phyloP scores from a whole-genome alignment of 1,140 invertebrate species.

The Thalassaphorura encarpata region DNA sequence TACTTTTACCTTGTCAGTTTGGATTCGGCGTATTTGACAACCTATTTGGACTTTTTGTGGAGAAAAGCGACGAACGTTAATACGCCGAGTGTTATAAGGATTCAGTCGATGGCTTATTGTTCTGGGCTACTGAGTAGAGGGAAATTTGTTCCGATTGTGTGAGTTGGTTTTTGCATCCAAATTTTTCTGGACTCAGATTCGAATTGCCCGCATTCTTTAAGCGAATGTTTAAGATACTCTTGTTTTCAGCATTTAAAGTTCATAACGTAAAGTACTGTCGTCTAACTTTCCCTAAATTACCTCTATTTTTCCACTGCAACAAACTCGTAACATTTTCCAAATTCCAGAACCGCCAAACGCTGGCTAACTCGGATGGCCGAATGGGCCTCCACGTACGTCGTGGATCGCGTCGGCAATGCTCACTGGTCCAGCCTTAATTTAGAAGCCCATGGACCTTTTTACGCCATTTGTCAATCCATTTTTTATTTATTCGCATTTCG shows the following conservation, averaged over 20 bases:
- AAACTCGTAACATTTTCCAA: slow-evolving; percentile 11
- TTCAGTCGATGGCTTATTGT: slow-evolving; percentile 60
- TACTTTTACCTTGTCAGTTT: slow-evolving; percentile 64
- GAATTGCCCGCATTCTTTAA: too few relatives aligned
- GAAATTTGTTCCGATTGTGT: slow-evolving; percentile 55
- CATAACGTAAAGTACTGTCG: too few relatives aligned
- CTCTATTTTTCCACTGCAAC: neutral
- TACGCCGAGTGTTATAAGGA: slow-evolving; percentile 52
- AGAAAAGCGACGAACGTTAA: slow-evolving; percentile 58
- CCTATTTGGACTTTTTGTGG: slow-evolving; percentile 52
- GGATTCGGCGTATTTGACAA: slow-evolving; percentile 30
- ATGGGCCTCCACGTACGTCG: slow-evolving; percentile 68
- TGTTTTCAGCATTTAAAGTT: too few relatives aligned
- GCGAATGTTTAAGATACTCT: too few relatives aligned
- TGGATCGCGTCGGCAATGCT: slow-evolving; percentile 32
- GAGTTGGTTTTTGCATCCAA: slow-evolving; percentile 33
- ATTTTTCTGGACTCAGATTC: too few relatives aligned
- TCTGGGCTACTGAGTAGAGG: slow-evolving; percentile 62
- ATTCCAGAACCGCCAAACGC: slow-evolving; percentile 48
- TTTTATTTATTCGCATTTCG: slow-evolving; percentile 85
- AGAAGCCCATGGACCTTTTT: slow-evolving; percentile 72
- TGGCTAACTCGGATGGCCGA: slow-evolving; percentile 52
- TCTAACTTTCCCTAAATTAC: too few relatives aligned
- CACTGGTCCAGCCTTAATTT: slow-evolving; percentile 42
- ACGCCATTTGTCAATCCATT: slow-evolving; percentile 75